Evolutionary conservation across 92 coral and sea anemone genomes (phyloP), one percentile per base, ranked within the genome.

Genomic region (Porites divaricata): DNA sequence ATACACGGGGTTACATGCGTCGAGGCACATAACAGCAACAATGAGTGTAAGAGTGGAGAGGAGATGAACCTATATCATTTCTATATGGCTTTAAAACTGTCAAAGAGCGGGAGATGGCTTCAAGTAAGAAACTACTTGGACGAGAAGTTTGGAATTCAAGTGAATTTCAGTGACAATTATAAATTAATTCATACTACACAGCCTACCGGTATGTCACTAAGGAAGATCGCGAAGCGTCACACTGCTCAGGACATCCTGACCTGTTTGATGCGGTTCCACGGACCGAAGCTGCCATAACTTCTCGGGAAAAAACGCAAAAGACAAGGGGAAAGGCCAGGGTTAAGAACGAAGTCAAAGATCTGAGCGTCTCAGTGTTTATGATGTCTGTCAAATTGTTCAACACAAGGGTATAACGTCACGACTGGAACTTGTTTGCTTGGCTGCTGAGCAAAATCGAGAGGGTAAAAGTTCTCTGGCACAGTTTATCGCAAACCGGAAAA

Each of bases 381-480:
- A 87, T 13, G 88, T 90, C 9, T 56, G 26, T 22, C 72, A 86
- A 68, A 24, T 90, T 11, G 72, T 90, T 22, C 80, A 76, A 56
- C 7, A 14, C 2, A 63, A 76, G 28, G 63, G 52, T 2, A 78
- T 88, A 28, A 79, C 48, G 13, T 67, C 72, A 45, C 58, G 92
- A 0, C 57, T 84, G 4, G 58, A 91, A 51, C 78, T 91, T 7
- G 56, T 91, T n/a, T 86, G 79, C 48, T 49, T 91, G 21, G 95
- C 94, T 14, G 74, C 28, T 68, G 51, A 63, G 2, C 89, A 90
- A 79, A 78, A 78, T 8, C 71, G 88, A 4, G 84, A 88, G 20
- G 94, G 92, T 1, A 84, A 91, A 65, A 74, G 57, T 23, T 67
- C 24, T 2, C 73, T 91, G 51, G 88, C 92, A n/a, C 87, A 88